Base-by-base conservation (phyloP, 2,113 vertebrate genomes). In the Bambusicola thoracicus region DNA sequence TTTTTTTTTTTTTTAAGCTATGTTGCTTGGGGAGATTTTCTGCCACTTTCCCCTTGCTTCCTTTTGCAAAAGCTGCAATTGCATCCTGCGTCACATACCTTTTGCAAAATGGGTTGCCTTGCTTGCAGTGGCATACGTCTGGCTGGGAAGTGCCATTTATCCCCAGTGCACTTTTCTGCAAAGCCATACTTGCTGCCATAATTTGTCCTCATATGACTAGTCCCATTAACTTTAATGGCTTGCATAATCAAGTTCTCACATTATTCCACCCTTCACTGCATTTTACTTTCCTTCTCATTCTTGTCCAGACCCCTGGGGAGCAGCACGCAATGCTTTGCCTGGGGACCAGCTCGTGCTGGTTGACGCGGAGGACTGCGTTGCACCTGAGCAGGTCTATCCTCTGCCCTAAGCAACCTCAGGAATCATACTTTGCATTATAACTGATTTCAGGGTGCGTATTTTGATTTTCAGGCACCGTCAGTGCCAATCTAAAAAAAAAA, bases 151-250 rank as follows among this genome's bases (percentile, higher is more conserved):
- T 36, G 43, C 75, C 48, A 34, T 72, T 85, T 92, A 68, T 68
- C 29, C 8, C 68, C 68, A 8, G 70, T 27, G 61, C 38, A 15
- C 56, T 89, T 53, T 56, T 53, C 85, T 94, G 59, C 76, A 87
- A 75, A 94, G 34, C 85, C 85, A 20, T 36, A 46, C 13, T 85
- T 55, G 17, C 61, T 91, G 76, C 38, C n/a, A 46, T 43, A 51
- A 78, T 85, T 87, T 82, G 49, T 88, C 76, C 79, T 78, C 29
- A 1, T 72, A 74, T 68, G 68, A 91, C 73, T 75, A 43, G 43
- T 89, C 87, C 68, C 72, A 70, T 91, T 91, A 77, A 75, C 59
- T 95, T 80, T 74, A 88, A 94, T 83, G 79, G 72, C 46, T 93
- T 87, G 55, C 70, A 70, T 93, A 89, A 92, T 93, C 92, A 82